phyloP scores from a whole-genome alignment of 2,113 vertebrate genomes.

The Cephalopterus ornatus region DNA sequence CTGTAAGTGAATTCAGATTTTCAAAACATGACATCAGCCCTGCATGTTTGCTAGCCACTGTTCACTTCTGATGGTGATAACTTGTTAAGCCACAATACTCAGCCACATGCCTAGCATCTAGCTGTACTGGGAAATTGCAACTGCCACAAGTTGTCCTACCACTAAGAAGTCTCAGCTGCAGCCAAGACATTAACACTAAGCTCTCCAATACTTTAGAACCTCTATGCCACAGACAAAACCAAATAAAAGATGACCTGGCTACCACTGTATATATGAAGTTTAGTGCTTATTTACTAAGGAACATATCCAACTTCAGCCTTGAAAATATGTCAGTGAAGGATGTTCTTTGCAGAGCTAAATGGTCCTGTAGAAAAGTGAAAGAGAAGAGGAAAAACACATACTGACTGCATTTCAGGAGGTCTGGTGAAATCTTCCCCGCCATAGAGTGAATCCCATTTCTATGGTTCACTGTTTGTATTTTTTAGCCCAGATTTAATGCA shows the following conservation, averaged over 20 bases:
- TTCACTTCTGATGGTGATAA: slow-evolving; percentile 26
- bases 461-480: background rate
- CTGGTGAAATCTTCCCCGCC: background rate
- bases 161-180: background rate
- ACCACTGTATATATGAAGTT: background rate
- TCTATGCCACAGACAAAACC: background rate
- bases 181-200: background rate
- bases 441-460: background rate
- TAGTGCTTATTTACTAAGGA: background rate
- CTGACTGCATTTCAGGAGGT: background rate
- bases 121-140: background rate
- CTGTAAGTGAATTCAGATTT: background rate
- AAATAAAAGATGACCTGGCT: background rate
- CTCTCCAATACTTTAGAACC: background rate
- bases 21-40: background rate
- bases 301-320: background rate
- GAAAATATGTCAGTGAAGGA: background rate
- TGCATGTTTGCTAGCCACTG: background rate
- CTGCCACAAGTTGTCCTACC: background rate
- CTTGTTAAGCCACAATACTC: slow-evolving; percentile 37
- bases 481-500: background rate
- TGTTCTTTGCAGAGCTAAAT: background rate
- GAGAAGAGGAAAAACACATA: background rate
- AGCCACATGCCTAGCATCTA: background rate
- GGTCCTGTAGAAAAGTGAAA: background rate